A percentile compares a stretch with the other conserved stretches of the same genome.
phyloP scores from a whole-genome alignment of 2,113 vertebrate genomes.

The Phylloscopus whistleri region DNA sequence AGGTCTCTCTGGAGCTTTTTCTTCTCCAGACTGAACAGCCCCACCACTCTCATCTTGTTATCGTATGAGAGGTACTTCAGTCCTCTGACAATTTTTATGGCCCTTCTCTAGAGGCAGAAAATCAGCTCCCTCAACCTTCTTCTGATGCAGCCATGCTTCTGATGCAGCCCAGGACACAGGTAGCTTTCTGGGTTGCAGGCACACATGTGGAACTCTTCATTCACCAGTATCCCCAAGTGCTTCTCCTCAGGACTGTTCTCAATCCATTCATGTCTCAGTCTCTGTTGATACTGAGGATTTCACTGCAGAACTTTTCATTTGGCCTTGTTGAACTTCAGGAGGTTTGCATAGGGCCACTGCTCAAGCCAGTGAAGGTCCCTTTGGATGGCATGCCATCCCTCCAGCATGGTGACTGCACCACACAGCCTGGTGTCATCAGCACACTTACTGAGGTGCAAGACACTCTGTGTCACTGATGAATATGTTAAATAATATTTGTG shows the following conservation, averaged over 20 bases:
- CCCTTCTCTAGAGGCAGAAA: background rate
- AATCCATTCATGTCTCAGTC: background rate
- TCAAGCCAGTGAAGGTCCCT: background rate
- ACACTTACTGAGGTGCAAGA: background rate
- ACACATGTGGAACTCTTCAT: background rate
- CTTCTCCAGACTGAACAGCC: background rate
- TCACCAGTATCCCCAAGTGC: background rate
- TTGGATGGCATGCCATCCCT: background rate
- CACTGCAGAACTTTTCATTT: background rate
- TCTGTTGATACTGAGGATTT: background rate
- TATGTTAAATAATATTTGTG: background rate
- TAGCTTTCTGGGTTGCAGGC: background rate
- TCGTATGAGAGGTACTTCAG: background rate
- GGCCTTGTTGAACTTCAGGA: background rate
- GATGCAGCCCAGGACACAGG: fast-evolving
- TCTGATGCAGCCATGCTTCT: fast-evolving
- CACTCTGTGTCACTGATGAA: background rate
- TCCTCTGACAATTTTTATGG: background rate
- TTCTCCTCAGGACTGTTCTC: background rate
- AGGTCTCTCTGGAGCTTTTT: background rate
- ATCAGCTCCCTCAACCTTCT: background rate
- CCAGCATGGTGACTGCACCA: fast-evolving
- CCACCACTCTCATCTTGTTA: background rate
- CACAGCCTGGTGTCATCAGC: background rate
- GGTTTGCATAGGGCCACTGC: fast-evolving